phyloP scores from a whole-genome alignment of 2,797 vertebrate genomes.

The Sebastes oblongus region DNA sequence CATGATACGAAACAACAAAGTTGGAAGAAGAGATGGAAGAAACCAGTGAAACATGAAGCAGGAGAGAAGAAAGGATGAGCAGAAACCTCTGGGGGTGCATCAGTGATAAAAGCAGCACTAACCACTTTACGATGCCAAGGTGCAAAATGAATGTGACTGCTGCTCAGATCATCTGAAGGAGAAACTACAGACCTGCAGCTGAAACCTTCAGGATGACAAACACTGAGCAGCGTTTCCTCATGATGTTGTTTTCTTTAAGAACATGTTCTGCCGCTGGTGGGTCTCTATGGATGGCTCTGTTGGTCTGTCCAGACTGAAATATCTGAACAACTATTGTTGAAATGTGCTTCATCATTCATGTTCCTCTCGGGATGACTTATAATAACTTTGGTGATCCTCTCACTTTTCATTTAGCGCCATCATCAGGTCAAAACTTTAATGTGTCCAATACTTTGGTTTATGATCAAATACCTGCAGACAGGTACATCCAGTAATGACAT shows the following conservation, averaged over 20 bases:
- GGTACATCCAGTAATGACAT: too few relatives aligned
- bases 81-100: not conserved
- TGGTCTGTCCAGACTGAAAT: not conserved
- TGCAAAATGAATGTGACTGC: not conserved
- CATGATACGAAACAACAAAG: not conserved
- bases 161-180: conserved; percentile 1
- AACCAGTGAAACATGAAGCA: not conserved
- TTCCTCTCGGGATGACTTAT: not conserved
- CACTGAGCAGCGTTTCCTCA: not conserved
- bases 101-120: not conserved
- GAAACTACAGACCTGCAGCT: conserved; percentile 1
- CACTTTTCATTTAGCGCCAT: too few relatives aligned
- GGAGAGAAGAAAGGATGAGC: not conserved
- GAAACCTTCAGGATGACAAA: not conserved
- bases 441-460: too few relatives aligned
- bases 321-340: not conserved
- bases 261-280: not conserved
- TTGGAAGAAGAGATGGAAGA: not conserved
- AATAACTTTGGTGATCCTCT: too few relatives aligned
- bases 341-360: not conserved
- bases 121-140: not conserved
- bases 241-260: not conserved
- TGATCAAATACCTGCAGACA: too few relatives aligned
- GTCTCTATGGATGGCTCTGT: not conserved
- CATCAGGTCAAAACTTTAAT: too few relatives aligned